Conservation (phyloP, 2,888 invertebrate genomes). For the Melanargia galathea region DNA sequence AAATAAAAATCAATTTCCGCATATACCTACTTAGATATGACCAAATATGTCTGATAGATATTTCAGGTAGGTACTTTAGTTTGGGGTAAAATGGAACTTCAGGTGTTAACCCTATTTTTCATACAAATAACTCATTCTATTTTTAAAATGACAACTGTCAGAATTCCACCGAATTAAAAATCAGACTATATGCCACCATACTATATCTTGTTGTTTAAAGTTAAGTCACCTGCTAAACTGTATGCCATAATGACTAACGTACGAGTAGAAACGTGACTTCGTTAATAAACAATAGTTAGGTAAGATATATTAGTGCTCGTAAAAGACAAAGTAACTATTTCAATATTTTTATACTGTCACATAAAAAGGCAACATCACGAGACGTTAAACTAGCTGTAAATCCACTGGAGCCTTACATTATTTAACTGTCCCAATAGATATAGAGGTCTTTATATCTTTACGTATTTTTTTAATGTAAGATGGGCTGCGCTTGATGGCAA, state of each 20-base stretch:
- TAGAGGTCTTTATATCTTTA: background rate
- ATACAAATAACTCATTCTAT: too few relatives aligned
- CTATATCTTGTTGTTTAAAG: background rate
- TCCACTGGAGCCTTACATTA: constrained; percentile 8
- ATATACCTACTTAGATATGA: too few relatives aligned
- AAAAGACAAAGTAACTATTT: constrained; percentile 33
- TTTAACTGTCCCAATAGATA: background rate
- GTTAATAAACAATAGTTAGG: background rate
- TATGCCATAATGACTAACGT: background rate
- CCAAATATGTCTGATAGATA: too few relatives aligned
- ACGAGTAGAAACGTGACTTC: constrained; percentile 4
- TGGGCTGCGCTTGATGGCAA: too few relatives aligned
- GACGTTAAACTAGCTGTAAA: constrained; percentile 13
- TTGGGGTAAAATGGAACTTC: too few relatives aligned
- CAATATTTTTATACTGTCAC: constrained; percentile 21
- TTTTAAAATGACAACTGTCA: too few relatives aligned
- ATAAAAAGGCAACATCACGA: background rate
- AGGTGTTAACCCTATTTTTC: too few relatives aligned
- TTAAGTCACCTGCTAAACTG: constrained; percentile 4
- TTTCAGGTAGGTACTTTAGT: too few relatives aligned
- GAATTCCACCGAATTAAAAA: too few relatives aligned
- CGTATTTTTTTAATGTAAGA: background rate
- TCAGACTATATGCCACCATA: too few relatives aligned
- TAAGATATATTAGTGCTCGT: constrained; percentile 28
- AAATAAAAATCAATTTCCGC: too few relatives aligned